phyloP scores from a whole-genome alignment of 2,888 invertebrate genomes.

The Marasmarcha lunaedactyla region DNA sequence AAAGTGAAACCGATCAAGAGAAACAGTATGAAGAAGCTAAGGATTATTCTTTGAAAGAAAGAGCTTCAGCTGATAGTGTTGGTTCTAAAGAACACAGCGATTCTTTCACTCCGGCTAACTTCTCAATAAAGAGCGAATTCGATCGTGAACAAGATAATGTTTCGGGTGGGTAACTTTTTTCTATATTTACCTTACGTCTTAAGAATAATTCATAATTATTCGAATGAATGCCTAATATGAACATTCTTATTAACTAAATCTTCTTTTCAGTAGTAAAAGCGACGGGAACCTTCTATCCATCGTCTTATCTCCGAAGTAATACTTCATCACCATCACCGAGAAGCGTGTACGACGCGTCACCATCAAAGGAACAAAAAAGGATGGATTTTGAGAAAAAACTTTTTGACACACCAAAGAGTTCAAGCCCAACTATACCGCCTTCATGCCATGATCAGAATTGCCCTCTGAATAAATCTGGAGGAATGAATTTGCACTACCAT shows the following conservation, averaged over 20 bases:
- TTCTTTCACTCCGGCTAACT: conserved; percentile 45
- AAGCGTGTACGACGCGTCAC: conserved; percentile 64
- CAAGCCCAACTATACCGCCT: conserved; percentile 63
- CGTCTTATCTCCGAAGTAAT: conserved; percentile 73
- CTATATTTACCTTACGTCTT: too few species aligned
- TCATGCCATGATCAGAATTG: conserved; percentile 71
- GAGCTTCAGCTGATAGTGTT: conserved; percentile 53
- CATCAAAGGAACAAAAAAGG: conserved; percentile 62
- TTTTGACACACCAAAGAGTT: conserved; percentile 39
- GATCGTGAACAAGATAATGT: conserved; percentile 59
- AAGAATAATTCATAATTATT: conserved; percentile 5
- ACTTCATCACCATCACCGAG: conserved; percentile 65
- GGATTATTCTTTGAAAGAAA: conserved; percentile 62
- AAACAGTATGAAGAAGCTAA: conserved; percentile 57
- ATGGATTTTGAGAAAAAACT: conserved; percentile 52
- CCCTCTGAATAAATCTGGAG: conserved; percentile 53
- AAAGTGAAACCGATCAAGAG: conserved; percentile 46
- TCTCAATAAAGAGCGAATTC: conserved; percentile 61
- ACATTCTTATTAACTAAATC: not conserved
- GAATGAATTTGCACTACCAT: conserved; percentile 60
- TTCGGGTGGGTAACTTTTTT: conserved; percentile 51
- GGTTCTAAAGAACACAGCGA: conserved; percentile 47
- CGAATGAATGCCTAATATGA: not conserved
- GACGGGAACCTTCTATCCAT: conserved; percentile 91
- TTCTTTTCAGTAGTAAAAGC: conserved; percentile 88